Evolutionary conservation across 2,888 invertebrate species (phyloP), one percentile per base, ranked within the genome.

Genomic region (Drosophila algonquin): DNA sequence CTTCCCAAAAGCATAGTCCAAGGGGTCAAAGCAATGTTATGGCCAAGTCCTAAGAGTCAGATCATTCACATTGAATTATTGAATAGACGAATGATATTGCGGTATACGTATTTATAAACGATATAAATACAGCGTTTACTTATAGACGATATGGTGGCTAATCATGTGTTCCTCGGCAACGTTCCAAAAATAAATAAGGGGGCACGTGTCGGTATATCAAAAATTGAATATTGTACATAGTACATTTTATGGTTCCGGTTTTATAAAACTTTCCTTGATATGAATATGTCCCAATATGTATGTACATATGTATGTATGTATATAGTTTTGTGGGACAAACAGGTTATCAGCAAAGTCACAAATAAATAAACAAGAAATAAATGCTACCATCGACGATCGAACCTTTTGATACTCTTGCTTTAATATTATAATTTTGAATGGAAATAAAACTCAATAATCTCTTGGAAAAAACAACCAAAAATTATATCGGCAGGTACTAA

Each of bases 341-440:
- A 75, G 85, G 83, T 85, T 83, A 83, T 83, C 81, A 85, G 77
- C 56, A 53, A 40, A 68, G 64, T 21, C 35, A 55, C 63, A 64
- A 58, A 55, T 30, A 60, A 54, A 73, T 77, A 69, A 81, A 70
- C 57, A 70, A 64, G 24, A 46, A 58, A 72, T 59, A 70, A 56
- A 44, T 47, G 12, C 32, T 44, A 7, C 61, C 52, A 16, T 54
- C 47, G 54, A 53, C 35, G 55, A 51, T 0, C 40, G 7, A 40
- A n/a, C 7, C 40, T 40, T n/a, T 40, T 40, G 7, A 56, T 51
- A 63, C 35, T 32, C 63, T 35, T 27, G 27, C 24, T 35, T 14
- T 12, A 35, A 12, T 12, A 12, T 12, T 12, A 35, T 14, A 35
- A 5, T 35, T 12, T 35, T 1, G 35, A 35, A 14, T 12, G 12